Conservation (phyloP, 2,113 vertebrate genomes). For the Hemiscyllium ocellatum region DNA sequence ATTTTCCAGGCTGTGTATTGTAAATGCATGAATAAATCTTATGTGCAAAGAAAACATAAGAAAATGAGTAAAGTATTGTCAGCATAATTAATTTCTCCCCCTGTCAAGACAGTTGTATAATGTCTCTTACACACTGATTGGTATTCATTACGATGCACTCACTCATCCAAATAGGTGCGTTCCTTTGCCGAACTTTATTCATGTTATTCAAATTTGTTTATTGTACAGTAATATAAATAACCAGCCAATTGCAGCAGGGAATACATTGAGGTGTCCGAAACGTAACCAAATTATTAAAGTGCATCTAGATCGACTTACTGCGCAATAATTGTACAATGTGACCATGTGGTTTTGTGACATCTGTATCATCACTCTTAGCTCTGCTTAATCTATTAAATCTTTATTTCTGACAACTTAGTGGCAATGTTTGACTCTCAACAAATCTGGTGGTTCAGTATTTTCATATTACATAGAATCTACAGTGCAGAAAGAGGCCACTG, state of each 20-base stretch:
- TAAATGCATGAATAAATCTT: conserved; percentile 31
- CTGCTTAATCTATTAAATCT: background rate
- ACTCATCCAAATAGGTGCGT: background rate
- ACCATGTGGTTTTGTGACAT: background rate
- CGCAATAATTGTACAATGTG: background rate
- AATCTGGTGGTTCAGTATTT: background rate
- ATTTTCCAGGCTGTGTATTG: conserved; percentile 39
- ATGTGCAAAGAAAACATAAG: conserved; percentile 35
- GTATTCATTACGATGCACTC: conserved; percentile 22
- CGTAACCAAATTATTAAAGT: background rate
- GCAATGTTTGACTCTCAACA: background rate
- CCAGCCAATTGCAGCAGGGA: background rate
- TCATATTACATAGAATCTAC: background rate
- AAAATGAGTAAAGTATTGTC: conserved; percentile 29
- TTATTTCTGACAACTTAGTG: too few relatives aligned
- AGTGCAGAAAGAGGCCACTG: background rate
- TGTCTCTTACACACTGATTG: conserved; percentile 24
- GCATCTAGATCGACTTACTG: background rate
- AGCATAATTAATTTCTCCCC: conserved; percentile 37
- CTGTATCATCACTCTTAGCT: background rate
- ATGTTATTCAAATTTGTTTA: conserved; percentile 21
- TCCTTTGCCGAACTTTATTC: background rate
- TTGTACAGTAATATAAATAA: background rate
- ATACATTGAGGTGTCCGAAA: background rate
- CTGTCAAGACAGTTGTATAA: conserved; percentile 32